Evolutionary conservation across 92 coral and sea anemone species (phyloP), one percentile per base, ranked within the genome.

Genomic region (Zoanthus sansibaricus): DNA sequence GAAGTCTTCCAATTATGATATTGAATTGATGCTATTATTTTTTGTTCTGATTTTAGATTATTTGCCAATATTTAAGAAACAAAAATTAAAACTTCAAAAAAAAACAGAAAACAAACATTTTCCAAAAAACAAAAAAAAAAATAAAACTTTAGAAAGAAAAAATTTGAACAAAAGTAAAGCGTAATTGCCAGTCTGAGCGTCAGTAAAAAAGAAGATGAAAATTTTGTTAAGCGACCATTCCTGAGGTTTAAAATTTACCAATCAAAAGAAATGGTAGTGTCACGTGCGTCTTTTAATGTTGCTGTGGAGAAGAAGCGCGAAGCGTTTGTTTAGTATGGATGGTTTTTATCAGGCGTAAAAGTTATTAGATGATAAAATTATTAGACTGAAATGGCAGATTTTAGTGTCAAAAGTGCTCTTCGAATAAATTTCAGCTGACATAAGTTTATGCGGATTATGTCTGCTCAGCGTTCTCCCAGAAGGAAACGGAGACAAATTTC

Each of bases 401-500:
- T 80, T 47, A 37, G 45, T 44, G 1, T 20, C 75, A 64, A 11
- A 46, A 68, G 2, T 31, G 20, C 45, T 13, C 21, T 20, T 64
- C 9, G 11, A 59, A 46, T 64, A 17, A 80, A 10, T 64, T 46
- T 30, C 52, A 80, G 85, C n/a, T 80, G 85, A 80, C 52, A 46
- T 11, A 37, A 42, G 18, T 45, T 79, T 79, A 33, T 42, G 12
- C 1, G 37, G 44, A 70, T 47, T 8, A 80, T 80, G 85, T 80
- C 85, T 0, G 85, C 9, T 1, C 74, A 66, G 75, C 74, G 62
- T 0, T 79, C 84, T 13, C 94, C 89, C 13, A 61, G 91, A 52
- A 86, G 91, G 56, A 86, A 82, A 49, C 80, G 88, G 61, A 92
- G 90, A 73, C 88, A 88, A 79, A 82, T 93, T 77, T 92, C 98